Evolutionary conservation across 2,888 invertebrate species (phyloP).

Genomic region (Eudasyphora cyanicolor): DNA sequence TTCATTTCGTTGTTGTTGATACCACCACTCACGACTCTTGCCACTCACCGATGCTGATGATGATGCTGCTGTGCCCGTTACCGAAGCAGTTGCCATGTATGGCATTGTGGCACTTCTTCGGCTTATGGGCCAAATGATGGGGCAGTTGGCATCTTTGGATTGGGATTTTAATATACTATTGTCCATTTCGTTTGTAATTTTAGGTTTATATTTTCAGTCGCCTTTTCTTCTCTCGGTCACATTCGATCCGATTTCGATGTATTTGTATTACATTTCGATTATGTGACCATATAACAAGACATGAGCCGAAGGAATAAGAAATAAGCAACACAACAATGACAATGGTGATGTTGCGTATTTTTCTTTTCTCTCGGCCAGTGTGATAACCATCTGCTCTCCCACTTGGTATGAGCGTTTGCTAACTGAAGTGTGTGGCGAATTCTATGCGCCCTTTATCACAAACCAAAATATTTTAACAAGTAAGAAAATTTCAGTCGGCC

Average conservation of each 20-base stretch:
- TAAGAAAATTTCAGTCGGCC: not conserved
- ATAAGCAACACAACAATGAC: not conserved
- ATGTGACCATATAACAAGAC: constrained; percentile 54
- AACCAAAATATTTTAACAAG: no score
- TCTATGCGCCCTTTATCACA: not conserved
- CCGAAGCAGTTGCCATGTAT: constrained; percentile 4
- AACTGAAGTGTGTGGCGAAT: not conserved
- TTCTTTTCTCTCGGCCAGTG: not conserved
- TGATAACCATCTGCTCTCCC: not conserved
- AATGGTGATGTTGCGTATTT: constrained; percentile 43
- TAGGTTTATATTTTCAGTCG: constrained; percentile 37
- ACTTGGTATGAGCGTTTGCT: not conserved
- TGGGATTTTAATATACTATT: constrained; percentile 51
- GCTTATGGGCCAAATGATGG: not conserved
- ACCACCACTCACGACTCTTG: constrained; percentile 45
- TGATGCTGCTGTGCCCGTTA: not conserved
- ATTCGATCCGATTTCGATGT: constrained; percentile 18
- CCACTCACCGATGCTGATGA: not conserved
- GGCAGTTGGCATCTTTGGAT: constrained; percentile 23
- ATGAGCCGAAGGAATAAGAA: not conserved
- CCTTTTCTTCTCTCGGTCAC: constrained; percentile 1
- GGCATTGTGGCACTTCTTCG: not conserved
- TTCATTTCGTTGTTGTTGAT: constrained; percentile 67
- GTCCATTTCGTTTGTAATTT: constrained; percentile 48
- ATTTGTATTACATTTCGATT: constrained; percentile 66